Percentiles rank a stretch among this genome's conserved stretches.
Conservation (phyloP, 2,888 invertebrate genomes). For the Podotricha telesiphe region DNA sequence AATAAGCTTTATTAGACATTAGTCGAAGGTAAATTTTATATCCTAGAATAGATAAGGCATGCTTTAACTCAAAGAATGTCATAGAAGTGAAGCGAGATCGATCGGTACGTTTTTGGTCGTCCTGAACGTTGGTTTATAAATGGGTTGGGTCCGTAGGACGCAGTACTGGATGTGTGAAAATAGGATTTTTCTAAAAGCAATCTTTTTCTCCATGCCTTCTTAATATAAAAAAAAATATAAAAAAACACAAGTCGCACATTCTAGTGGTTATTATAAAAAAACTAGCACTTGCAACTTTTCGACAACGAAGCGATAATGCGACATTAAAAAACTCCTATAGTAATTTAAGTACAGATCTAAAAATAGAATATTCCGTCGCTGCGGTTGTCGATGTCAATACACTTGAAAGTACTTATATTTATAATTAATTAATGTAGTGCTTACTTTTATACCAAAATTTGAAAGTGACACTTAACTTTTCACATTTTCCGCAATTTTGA, state of each 20-base stretch:
- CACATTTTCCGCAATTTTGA: too few species aligned
- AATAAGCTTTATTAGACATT: background rate
- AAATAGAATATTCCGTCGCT: too few species aligned
- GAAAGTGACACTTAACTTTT: too few species aligned
- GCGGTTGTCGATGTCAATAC: background rate
- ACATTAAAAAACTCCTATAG: too few species aligned
- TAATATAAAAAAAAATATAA: too few species aligned
- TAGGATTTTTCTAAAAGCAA: background rate
- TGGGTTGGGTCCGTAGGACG: background rate
- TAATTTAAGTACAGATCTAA: too few species aligned
- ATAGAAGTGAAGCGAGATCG: constrained; percentile 2
- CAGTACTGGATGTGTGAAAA: background rate
- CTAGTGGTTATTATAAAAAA: too few species aligned
- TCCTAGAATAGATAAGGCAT: background rate
- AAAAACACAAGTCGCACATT: too few species aligned
- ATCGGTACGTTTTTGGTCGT: background rate
- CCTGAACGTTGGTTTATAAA: background rate
- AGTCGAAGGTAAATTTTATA: too few species aligned
- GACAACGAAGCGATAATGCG: background rate
- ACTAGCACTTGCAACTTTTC: too few species aligned
- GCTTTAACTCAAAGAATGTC: background rate
- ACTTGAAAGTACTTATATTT: background rate
- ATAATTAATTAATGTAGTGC: background rate
- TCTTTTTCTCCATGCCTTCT: too few species aligned
- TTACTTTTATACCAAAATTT: too few species aligned